Percentiles rank a stretch among this genome's conserved stretches.
Conservation (phyloP, 1,140 invertebrate species). For the Pomphorhynchus laevis region DNA sequence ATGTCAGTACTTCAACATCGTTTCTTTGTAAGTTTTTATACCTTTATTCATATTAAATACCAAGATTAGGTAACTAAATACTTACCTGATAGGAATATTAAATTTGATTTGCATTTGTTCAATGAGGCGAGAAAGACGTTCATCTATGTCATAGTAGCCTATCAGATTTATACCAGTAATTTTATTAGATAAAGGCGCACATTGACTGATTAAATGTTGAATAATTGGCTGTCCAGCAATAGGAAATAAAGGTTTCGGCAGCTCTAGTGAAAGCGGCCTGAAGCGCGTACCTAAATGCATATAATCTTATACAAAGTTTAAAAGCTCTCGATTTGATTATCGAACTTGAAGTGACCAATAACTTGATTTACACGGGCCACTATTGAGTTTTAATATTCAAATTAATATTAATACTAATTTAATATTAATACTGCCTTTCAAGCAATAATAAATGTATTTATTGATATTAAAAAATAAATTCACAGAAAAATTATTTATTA, state of each 20-base stretch:
- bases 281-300: conserved; percentile 48
- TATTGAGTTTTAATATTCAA: too few relatives aligned
- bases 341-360: too few relatives aligned
- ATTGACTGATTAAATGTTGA: conserved; percentile 36
- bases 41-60: background rate
- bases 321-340: background rate
- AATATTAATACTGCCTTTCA: too few relatives aligned
- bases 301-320: conserved; percentile 6
- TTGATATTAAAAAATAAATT: too few relatives aligned
- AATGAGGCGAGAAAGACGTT: conserved; percentile 41
- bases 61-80: background rate
- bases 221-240: conserved; percentile 49
- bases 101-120: conserved; percentile 33
- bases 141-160: conserved; percentile 44
- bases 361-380: too few relatives aligned
- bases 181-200: conserved; percentile 8
- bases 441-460: too few relatives aligned
- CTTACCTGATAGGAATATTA: conserved; percentile 37
- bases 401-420: too few relatives aligned
- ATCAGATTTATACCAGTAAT: conserved; percentile 45
- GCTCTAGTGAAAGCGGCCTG: conserved; percentile 62
- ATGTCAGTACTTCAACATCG: too few relatives aligned
- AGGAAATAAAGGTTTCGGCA: conserved; percentile 79
- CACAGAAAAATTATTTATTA: too few relatives aligned
- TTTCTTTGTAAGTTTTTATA: too few relatives aligned